A percentile compares a stretch with the other conserved stretches of the same genome.
These are phyloP conservation scores for Mythimna albipuncta DNA, from an alignment of 2,888 invertebrate species.

Conservation along the genomic window DNA sequence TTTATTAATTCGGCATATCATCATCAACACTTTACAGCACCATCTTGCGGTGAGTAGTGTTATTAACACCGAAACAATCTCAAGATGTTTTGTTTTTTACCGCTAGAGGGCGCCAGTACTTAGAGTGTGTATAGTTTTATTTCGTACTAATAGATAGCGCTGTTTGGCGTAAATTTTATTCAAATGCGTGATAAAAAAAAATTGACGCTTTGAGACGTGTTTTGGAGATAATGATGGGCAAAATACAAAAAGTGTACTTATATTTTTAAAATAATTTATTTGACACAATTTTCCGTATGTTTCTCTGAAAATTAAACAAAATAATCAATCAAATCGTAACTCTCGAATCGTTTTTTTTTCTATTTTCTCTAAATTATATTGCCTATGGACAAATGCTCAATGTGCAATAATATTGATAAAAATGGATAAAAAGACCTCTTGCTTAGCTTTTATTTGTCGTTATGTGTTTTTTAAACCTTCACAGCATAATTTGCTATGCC, in stretches of 20 bases:
- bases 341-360: background rate
- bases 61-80: rapidly evolving
- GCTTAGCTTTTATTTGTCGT: conserved; percentile 33
- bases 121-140: background rate
- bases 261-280: too few species aligned
- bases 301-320: too few species aligned
- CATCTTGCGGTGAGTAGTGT: conserved; percentile 29
- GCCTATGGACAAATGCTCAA: background rate
- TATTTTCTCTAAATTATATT: background rate
- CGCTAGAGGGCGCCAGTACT: conserved; percentile 14
- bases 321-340: too few species aligned
- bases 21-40: background rate
- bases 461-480: conserved; percentile 67
- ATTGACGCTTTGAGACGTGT: too few species aligned
- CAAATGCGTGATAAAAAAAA: background rate
- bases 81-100: background rate
- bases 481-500: conserved; percentile 62
- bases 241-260: too few species aligned
- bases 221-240: too few species aligned
- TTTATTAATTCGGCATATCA: too few species aligned
- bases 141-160: conserved; percentile 4
- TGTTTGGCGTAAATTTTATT: background rate
- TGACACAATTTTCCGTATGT: too few species aligned
- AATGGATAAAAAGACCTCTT: conserved; percentile 26
- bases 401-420: conserved; percentile 11